Base-by-base conservation (phyloP, 1,140 invertebrate genomes). In the Drosophila neocordata region DNA sequence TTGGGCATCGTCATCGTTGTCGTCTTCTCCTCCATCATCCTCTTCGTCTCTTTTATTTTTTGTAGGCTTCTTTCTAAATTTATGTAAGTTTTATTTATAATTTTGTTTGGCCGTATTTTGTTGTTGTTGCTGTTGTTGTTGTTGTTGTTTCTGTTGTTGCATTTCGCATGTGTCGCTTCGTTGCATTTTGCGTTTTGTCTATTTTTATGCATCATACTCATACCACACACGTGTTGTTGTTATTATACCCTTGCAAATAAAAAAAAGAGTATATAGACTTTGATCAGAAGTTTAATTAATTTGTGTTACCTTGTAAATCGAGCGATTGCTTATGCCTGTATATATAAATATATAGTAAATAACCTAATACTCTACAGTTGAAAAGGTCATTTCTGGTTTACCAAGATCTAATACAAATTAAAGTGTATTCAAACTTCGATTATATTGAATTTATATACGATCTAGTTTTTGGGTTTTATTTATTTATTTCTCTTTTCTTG, bases 51-150 rank as follows among this genome's bases (percentile, higher is more conserved):
- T 48, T 20, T n/a, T n/a, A n/a, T n/a, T n/a, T 48, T 48, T 20
- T 48, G 15, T 48, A 18, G 41, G 41, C 41, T 48, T 48, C 5
- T 15, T 85, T 78, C 77, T 81, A 82, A 87, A 87, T 88, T 87
- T 87, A 87, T 87, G 83, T 88, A 87, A 87, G 83, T 88, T 87
- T 87, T 87, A 87, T 87, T 87, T 87, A 88, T 77, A 85, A 79
- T 87, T 87, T 79, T 55, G 31, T 56, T 82, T 87, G 82, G 74
- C 65, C 71, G 74, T 64, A 41, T 68, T 73, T 62, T 67, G 60
- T 53, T 67, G 63, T 59, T 31, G 63, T 59, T 79, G 31, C 24
- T 69, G 55, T 65, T 69, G 55, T 65, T 75, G 71, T 62, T 67
- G 60, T 53, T 67, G 63, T 55, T 31, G 63, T 59, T 79, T 38